Conservation (phyloP, 2,113 vertebrate species). For the Ameiurus melas region DNA sequence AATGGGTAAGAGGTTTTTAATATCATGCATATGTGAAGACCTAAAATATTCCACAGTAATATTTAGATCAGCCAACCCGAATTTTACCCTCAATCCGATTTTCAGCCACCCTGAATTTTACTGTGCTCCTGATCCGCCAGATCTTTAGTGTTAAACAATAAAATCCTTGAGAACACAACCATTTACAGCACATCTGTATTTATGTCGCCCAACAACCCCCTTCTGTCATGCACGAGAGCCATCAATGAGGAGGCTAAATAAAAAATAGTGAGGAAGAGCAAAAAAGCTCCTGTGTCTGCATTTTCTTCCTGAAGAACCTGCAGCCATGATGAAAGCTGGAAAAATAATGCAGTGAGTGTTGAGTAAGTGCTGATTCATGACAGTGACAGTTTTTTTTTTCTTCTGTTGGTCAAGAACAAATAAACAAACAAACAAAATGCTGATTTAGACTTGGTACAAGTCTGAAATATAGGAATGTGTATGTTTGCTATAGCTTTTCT, state of each 20-base stretch:
- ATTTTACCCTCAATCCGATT: too few relatives aligned
- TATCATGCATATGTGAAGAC: conserved; percentile 13
- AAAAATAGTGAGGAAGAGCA: conserved; percentile 69
- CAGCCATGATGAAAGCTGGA: conserved; percentile 61
- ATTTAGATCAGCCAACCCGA: background rate
- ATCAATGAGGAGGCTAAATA: conserved; percentile 78
- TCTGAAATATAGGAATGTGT: background rate
- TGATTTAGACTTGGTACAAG: background rate
- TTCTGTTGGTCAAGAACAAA: background rate
- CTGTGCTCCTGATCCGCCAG: conserved; percentile 74
- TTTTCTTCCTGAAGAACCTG: conserved; percentile 50
- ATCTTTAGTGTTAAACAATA: conserved; percentile 87
- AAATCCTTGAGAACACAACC: conserved; percentile 92
- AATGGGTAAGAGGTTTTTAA: conserved; percentile 33
- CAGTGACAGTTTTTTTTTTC: background rate
- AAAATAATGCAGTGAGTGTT: background rate
- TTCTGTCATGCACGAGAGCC: conserved; percentile 78
- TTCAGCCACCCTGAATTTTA: background rate
- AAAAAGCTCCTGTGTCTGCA: conserved; percentile 40
- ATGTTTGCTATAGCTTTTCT: background rate
- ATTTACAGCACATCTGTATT: conserved; percentile 99
- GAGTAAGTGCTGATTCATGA: background rate
- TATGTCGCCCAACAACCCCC: conserved; percentile 93
- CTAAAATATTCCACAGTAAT: conserved; percentile 2
- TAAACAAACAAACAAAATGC: background rate